A percentile compares a stretch with the other conserved stretches of the same genome.
phyloP scores from a whole-genome alignment of 2,888 invertebrate species.

The Eupeodes latifasciatus region DNA sequence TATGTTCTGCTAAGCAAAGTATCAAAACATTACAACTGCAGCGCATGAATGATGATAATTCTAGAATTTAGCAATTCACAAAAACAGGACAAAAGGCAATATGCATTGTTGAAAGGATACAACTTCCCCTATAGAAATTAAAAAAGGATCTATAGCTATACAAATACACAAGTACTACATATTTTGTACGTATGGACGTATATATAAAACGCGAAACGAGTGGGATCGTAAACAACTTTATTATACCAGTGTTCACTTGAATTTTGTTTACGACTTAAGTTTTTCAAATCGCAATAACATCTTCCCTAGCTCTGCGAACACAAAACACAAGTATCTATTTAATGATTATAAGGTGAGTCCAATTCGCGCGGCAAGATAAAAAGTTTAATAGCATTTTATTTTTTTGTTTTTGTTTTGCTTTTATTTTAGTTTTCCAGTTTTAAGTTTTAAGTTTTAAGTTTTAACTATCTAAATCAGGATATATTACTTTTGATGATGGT shows the following conservation, averaged over 20 bases:
- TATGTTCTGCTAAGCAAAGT: background rate
- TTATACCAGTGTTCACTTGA: constrained; percentile 51
- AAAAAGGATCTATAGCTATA: no score
- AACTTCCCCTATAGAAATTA: constrained; percentile 5
- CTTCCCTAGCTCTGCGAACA: background rate
- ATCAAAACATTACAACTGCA: constrained; percentile 53
- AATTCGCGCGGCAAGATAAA: constrained; percentile 4
- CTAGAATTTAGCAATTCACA: constrained; percentile 46
- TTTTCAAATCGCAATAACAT: constrained; percentile 47
- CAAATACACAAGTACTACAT: no score
- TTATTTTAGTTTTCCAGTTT: background rate
- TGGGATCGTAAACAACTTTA: constrained; percentile 71
- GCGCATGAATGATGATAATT: constrained; percentile 43
- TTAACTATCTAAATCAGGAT: constrained; percentile 31
- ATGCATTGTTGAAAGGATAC: constrained; percentile 47
- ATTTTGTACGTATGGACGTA: no score
- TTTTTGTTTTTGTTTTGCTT: background rate
- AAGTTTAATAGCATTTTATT: constrained; percentile 23
- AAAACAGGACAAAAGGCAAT: constrained; percentile 51
- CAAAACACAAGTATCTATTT: constrained; percentile 26
- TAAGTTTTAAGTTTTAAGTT: no score
- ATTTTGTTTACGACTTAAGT: constrained; percentile 68
- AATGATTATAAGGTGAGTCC: constrained; percentile 33
- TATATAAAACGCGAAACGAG: constrained; percentile 18
- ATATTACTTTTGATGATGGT: constrained; percentile 6